These are phyloP conservation scores for Calypte anna DNA, from an alignment of 2,113 vertebrate species.

Conservation along the genomic window DNA sequence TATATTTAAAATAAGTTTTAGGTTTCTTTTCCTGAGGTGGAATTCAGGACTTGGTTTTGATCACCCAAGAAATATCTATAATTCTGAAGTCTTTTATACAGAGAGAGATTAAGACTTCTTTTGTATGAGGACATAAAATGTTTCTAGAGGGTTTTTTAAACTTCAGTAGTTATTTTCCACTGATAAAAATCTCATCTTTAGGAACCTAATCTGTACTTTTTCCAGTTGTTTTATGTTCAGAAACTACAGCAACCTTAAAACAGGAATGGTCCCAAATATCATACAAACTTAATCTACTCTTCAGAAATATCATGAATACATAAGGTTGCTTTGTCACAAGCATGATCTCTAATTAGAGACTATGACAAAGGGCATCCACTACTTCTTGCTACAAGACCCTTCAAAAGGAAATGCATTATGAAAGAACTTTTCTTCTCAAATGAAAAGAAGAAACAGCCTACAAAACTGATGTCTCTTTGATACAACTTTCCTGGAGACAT, in stretches of 20 bases:
- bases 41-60: background rate
- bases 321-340: background rate
- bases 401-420: background rate
- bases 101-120: background rate
- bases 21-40: background rate
- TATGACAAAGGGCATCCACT: background rate
- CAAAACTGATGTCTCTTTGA: background rate
- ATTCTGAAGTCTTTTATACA: background rate
- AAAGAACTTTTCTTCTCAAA: constrained; percentile 9
- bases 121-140: background rate
- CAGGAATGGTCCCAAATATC: background rate
- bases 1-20: background rate
- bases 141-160: background rate
- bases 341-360: background rate
- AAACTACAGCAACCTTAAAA: background rate
- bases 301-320: background rate
- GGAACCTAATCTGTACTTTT: background rate
- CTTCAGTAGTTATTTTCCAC: background rate
- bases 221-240: background rate
- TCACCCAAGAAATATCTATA: background rate
- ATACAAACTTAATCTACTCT: background rate
- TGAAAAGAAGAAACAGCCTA: background rate
- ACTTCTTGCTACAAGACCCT: background rate
- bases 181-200: background rate
- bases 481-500: background rate